Evolutionary conservation across 2,888 invertebrate species (phyloP).

Genomic region (Philaethria dido): DNA sequence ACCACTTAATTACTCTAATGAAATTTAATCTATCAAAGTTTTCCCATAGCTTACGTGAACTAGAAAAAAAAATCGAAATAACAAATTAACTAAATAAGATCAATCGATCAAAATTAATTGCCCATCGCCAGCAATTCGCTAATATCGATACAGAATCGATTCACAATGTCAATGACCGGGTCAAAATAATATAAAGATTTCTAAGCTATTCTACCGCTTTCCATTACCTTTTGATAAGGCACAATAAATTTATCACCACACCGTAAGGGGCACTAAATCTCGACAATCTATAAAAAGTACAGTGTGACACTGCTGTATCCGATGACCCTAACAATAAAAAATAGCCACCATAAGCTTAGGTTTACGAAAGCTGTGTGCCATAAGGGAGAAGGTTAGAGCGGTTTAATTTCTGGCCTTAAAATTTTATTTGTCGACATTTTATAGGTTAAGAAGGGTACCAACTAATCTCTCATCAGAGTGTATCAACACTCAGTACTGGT

Average conservation of each 20-base stretch:
- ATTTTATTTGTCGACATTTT: too few relatives aligned
- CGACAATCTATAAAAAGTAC: constrained; percentile 61
- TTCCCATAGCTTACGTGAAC: neutral
- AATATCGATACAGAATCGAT: constrained; percentile 25
- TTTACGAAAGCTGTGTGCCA: constrained; percentile 63
- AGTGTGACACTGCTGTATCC: constrained; percentile 66
- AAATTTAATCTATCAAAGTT: neutral
- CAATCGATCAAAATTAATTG: constrained; percentile 16
- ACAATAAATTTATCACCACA: constrained; percentile 76
- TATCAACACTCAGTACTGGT: too few relatives aligned
- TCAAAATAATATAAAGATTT: constrained; percentile 31
- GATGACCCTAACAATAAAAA: constrained; percentile 78
- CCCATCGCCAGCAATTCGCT: neutral
- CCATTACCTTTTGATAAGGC: constrained; percentile 73
- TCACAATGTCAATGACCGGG: constrained; percentile 33
- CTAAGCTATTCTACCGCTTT: constrained; percentile 51
- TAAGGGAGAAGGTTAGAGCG: constrained; percentile 48
- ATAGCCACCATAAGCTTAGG: constrained; percentile 65
- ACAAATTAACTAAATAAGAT: neutral
- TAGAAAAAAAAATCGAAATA: neutral
- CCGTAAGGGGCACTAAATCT: constrained; percentile 66
- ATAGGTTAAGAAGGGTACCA: too few relatives aligned
- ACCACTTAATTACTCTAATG: neutral
- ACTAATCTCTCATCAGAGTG: too few relatives aligned
- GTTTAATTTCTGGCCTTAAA: too few relatives aligned